A percentile compares a stretch with the other conserved stretches of the same genome.
Evolutionary conservation across 2,797 vertebrate species (phyloP).

Genomic region (Takifugu rubripes): DNA sequence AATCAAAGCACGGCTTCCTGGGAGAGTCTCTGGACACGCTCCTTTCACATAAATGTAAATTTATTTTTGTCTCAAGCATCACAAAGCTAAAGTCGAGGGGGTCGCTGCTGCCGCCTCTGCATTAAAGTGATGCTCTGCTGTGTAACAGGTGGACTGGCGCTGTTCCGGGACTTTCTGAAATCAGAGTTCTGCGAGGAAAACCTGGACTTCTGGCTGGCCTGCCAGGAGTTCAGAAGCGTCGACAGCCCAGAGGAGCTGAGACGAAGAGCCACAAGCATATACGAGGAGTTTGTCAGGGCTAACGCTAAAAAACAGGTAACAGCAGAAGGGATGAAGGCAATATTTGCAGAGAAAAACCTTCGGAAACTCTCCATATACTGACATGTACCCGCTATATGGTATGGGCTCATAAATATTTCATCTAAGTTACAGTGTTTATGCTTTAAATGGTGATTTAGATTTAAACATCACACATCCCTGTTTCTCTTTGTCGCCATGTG

Average conservation of each 20-base stretch:
- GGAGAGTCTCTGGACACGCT: conserved; percentile 55
- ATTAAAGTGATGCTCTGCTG: conserved; percentile 24
- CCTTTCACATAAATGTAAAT: conserved; percentile 61
- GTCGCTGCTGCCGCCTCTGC: background rate
- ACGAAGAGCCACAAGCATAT: conserved; percentile 78
- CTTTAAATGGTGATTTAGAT: background rate
- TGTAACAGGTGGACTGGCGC: conserved; percentile 74
- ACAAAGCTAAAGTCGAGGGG: background rate
- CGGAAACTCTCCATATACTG: background rate
- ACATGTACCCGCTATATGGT: too few species aligned
- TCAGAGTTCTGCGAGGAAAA: conserved; percentile 89
- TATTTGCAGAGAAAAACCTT: background rate
- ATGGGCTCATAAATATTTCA: background rate
- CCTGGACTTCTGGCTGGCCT: conserved; percentile 87
- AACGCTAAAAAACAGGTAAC: conserved; percentile 85
- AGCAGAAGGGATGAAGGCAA: background rate
- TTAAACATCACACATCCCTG: background rate
- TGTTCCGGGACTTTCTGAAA: conserved; percentile 83
- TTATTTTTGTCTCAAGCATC: conserved; percentile 23
- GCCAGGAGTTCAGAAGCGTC: conserved; percentile 82
- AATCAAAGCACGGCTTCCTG: conserved; percentile 36
- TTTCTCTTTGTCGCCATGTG: background rate
- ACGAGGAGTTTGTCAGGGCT: conserved; percentile 80
- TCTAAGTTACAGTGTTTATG: background rate
- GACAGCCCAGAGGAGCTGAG: conserved; percentile 74